phyloP scores from a whole-genome alignment of 2,797 vertebrate species.

The Euthynnus affinis region DNA sequence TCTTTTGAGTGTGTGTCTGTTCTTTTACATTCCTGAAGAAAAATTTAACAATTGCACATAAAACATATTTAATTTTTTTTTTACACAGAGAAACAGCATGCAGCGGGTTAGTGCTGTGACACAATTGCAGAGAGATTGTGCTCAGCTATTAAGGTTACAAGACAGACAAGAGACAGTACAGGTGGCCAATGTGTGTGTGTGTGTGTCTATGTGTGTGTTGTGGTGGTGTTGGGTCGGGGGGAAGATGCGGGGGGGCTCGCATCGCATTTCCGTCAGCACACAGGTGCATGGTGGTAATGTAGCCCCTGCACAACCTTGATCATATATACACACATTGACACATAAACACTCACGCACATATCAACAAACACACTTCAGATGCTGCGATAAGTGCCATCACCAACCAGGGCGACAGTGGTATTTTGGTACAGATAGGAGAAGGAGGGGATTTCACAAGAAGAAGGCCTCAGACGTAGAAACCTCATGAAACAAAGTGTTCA shows the following conservation, averaged over 20 bases:
- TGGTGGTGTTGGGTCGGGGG: slow-evolving; percentile 26
- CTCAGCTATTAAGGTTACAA: slow-evolving; percentile 42
- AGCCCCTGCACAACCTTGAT: slow-evolving; percentile 48
- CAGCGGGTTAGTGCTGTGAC: background rate
- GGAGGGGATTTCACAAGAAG: slow-evolving; percentile 73
- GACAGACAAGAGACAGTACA: slow-evolving; percentile 39
- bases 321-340: slow-evolving; percentile 34
- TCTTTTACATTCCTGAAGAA: background rate
- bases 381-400: slow-evolving; percentile 63
- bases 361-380: slow-evolving; percentile 53
- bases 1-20: background rate
- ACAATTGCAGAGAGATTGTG: slow-evolving; percentile 9
- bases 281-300: slow-evolving; percentile 71
- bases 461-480: slow-evolving; percentile 43
- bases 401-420: slow-evolving; percentile 56
- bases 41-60: background rate
- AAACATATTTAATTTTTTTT: background rate
- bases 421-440: slow-evolving; percentile 40
- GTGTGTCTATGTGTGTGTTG: slow-evolving; percentile 29
- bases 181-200: slow-evolving; percentile 51
- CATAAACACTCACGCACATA: slow-evolving; percentile 31
- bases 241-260: background rate
- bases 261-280: slow-evolving; percentile 66
- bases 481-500: slow-evolving; percentile 13
- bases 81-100: background rate